phyloP scores from a whole-genome alignment of 1,140 invertebrate genomes.

The Bombus pyrosoma region DNA sequence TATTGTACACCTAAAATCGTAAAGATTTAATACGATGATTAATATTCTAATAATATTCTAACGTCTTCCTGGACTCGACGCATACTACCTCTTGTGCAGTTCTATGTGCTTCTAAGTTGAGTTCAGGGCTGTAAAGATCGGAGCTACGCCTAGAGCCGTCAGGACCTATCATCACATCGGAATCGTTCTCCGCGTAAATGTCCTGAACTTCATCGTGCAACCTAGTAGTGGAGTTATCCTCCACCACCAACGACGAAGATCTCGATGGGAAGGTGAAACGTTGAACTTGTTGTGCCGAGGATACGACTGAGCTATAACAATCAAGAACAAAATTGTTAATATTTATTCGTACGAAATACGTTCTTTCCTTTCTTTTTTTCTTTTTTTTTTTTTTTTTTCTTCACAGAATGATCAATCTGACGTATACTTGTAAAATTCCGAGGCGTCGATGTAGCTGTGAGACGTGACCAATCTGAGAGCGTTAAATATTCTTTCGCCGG shows the following conservation, averaged over 20 bases:
- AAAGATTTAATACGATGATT: background rate
- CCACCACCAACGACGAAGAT: slow-evolving; percentile 42
- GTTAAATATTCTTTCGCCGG: slow-evolving; percentile 80
- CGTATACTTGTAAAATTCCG: slow-evolving; percentile 80
- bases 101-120: slow-evolving; percentile 79
- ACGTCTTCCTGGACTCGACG: background rate
- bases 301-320: slow-evolving; percentile 73
- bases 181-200: slow-evolving; percentile 69
- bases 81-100: slow-evolving; percentile 79
- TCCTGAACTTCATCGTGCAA: slow-evolving; percentile 67
- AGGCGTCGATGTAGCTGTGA: slow-evolving; percentile 79
- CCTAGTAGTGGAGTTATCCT: slow-evolving; percentile 57
- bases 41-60: background rate
- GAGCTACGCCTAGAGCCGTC: slow-evolving; percentile 69
- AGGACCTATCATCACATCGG: slow-evolving; percentile 64
- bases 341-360: background rate
- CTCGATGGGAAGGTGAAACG: slow-evolving; percentile 67
- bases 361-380: background rate
- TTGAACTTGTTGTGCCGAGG: slow-evolving; percentile 76
- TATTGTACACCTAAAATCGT: slow-evolving; percentile 77
- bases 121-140: slow-evolving; percentile 79
- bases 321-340: background rate
- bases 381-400: background rate
- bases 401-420: background rate
- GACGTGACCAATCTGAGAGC: slow-evolving; percentile 77